A percentile compares a stretch with the other conserved stretches of the same genome.
phyloP scores from a whole-genome alignment of 2,797 vertebrate species.

The Anomalospiza imberbis region DNA sequence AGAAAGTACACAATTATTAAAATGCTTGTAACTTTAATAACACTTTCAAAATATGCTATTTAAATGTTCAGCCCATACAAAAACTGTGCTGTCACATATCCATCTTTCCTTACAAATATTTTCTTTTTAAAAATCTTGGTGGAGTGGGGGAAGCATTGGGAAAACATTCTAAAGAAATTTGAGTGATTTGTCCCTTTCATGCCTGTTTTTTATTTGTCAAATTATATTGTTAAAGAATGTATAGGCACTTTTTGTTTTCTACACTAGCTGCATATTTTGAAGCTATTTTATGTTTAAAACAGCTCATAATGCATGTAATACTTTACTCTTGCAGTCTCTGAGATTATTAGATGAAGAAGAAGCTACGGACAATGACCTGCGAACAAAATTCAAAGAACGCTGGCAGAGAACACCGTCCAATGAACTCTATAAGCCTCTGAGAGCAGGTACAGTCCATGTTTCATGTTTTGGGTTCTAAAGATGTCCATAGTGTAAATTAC shows the following conservation, averaged over 20 bases:
- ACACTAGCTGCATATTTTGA: neutral
- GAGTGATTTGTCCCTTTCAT: neutral
- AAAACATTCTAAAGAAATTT: neutral
- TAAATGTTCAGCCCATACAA: neutral
- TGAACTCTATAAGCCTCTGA: slow-evolving; percentile 93
- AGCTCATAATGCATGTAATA: neutral
- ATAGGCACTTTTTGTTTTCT: neutral
- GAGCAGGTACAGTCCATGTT: slow-evolving; percentile 77
- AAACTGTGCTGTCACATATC: neutral
- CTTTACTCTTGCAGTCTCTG: slow-evolving; percentile 78
- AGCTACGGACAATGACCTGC: slow-evolving; percentile 90
- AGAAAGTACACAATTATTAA: neutral
- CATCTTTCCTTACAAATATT: neutral
- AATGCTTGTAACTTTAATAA: neutral
- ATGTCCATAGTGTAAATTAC: neutral
- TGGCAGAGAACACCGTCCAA: slow-evolving; percentile 96
- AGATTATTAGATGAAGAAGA: slow-evolving; percentile 93
- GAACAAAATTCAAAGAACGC: slow-evolving; percentile 92
- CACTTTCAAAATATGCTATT: neutral
- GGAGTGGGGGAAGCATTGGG: neutral
- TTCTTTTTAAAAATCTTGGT: neutral
- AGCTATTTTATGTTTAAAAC: neutral
- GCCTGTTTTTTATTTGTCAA: neutral
- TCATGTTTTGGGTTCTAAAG: neutral
- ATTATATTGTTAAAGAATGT: neutral